Evolutionary conservation across 2,797 vertebrate genomes (phyloP), one percentile per base, ranked within the genome.

Genomic region (Crax fasciolata): DNA sequence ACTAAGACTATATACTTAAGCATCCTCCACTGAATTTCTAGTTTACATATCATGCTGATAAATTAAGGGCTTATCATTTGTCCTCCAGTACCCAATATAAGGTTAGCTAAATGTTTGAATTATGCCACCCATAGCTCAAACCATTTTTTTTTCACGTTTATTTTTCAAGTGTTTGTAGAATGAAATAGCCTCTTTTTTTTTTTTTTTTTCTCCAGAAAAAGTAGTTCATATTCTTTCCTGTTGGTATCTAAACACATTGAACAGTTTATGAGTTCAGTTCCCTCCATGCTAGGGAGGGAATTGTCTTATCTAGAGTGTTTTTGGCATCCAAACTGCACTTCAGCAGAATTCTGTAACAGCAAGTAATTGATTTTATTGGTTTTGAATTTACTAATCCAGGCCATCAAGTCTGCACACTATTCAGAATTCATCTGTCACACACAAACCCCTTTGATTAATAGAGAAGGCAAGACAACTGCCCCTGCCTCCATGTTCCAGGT

Each of bases 1-100:
- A 92, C 35, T 65, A 63, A 72, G 41, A 46, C 13, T 94, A 58
- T 77, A 61, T 70, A 52, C 72, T 92, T 94, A 93, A 90, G 54
- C 70, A 92, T 11, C 48, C 74, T 95, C 62, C 72, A 71, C 14
- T 87, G 78, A 96, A 94, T 97, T 95, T 93, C 90, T 93, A 88
- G 95, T 96, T 95, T 93, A 62, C 15, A 82, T 88, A 81, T 67
- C 95, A 38, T 82, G 93, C 51, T 87, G 39, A 81, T 81, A 85
- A 96, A 96, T 82, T 91, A 94, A 61, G 18, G 65, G 52, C 20
- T 89, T 96, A 92, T 59, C 77, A 77, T 70, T 82, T 85, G 58
- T 94, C 76, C 82, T 96, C 43, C 66, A 92, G 57, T 68, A 95
- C 75, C 51, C 21, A 74, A 46, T 21, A 38, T 91, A 91, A 92